Base-by-base conservation (phyloP, 37 sponge, comb jelly and placozoan genomes). In the Axinella damicornis region DNA sequence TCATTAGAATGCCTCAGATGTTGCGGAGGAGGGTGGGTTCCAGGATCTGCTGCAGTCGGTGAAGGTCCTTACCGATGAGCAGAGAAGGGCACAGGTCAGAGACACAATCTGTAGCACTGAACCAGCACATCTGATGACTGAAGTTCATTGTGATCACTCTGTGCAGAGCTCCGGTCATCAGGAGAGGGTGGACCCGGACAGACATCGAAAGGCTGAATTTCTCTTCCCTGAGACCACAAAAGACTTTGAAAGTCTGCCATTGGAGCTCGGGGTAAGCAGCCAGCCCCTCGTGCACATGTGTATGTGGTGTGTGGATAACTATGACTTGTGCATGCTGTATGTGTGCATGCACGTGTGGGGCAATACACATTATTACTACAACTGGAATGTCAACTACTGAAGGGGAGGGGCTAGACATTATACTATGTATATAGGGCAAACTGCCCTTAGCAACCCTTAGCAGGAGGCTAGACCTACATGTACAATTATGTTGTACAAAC, bases 151-250 rank as follows among this genome's bases (percentile, higher is more conserved):
- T 61, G 12, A 27, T 61, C 5, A 14, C 27, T 11, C 5, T 11
- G 13, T 14, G 4, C 39, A 78, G 79, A 59, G 27, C 22, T 24
- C 61, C 32, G 77, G 75, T 34, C 5, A 54, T 1, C 82, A 82
- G 36, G 37, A 57, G 16, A 55, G 87, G 35, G 85, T 95, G 34
- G 83, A 91, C 56, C 82, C 88, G 5, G 85, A 91, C 53, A 87
- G 87, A 63, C 85, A 95, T 74, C 76, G 90, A 19, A 94, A 88
- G 22, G 85, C 94, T 18, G 92, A 92, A 31, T 94, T 95, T 75
- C 70, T 96, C 11, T 98, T 94, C 68, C 95, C 96, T 22, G 99
- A 98, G 71, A 91, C 80, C 6, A 94, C 92, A 40, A 92, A 88
- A 64, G 91, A 98, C 62, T 96, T 94, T 81, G 88, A 91, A 31